Evolutionary conservation across 1,140 invertebrate genomes (phyloP), one percentile per base, ranked within the genome.

Genomic region (Rhynchophorus ferrugineus): DNA sequence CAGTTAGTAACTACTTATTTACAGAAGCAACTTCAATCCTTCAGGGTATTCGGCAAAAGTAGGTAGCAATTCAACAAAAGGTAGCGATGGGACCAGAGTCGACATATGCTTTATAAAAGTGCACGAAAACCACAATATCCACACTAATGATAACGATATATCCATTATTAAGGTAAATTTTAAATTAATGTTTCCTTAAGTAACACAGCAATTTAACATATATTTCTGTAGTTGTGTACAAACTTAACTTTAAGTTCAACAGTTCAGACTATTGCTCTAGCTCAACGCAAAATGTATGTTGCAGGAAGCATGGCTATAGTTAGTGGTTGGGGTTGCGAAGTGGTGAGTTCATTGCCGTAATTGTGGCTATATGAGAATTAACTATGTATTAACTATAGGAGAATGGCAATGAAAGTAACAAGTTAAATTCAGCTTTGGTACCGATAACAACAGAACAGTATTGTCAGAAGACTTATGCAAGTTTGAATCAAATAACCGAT

Each of bases 261-360:
- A 46, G 43, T 53, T 36, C 5, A 7, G 7, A 18, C 22, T 11
- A 53, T 53, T n/a, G 38, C 17, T 9, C 16, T 53, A 17, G 44
- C 50, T 3, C 21, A 37, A 13, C 22, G 11, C 1, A n/a, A 45
- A 9, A 53, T 20, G 38, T 53, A 53, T 33, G 2, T 7, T 20
- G 9, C 14, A 14, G 43, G 43, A 13, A 45, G 34, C 29, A 45
- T 17, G 5, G 50, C 50, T 11, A 18, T 35, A 2, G 42, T 53
- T 33, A 53, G 43, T 21, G 50, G 50, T n/a, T 53, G 50, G 50
- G 50, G 50, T 16, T 53, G 29, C 20, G 18, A 45, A 45, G 9
- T 24, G 3, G 49, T 51, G 16, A 48, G 44, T 18, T 34, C n/a
- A 8, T 34, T 34, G n/a, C n/a, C n/a, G n/a, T n/a, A n/a, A n/a